phyloP scores from a whole-genome alignment of 2,888 invertebrate species.

The Blomia tropicalis region DNA sequence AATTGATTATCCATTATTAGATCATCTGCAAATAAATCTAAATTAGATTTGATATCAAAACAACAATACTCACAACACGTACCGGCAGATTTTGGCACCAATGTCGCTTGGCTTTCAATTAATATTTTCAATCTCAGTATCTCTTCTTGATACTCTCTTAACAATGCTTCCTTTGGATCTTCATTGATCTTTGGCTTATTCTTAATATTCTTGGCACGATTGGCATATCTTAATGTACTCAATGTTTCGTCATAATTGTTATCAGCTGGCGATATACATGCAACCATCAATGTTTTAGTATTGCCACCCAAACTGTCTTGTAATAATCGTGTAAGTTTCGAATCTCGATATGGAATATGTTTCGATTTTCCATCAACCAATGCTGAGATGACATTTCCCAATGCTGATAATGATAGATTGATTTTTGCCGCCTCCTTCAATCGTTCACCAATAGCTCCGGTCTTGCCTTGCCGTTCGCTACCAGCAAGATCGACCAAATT shows the following conservation, averaged over 20 bases:
- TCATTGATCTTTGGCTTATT: slow-evolving; percentile 71
- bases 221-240: slow-evolving; percentile 64
- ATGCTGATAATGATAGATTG: slow-evolving; percentile 65
- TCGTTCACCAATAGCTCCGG: slow-evolving; percentile 66
- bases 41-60: neutral
- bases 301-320: slow-evolving; percentile 71
- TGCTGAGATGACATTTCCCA: slow-evolving; percentile 77
- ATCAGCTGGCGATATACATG: slow-evolving; percentile 64
- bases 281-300: slow-evolving; percentile 73
- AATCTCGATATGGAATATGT: slow-evolving; percentile 65
- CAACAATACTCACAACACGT: neutral
- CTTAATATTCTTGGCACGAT: slow-evolving; percentile 67
- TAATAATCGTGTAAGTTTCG: slow-evolving; percentile 60
- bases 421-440: slow-evolving; percentile 77
- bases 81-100: neutral
- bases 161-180: slow-evolving; percentile 72
- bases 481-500: slow-evolving; percentile 78
- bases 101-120: neutral
- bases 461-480: slow-evolving; percentile 65
- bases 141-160: slow-evolving; percentile 68
- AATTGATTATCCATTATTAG: slow-evolving; percentile 32
- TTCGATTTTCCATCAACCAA: slow-evolving; percentile 62
- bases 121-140: slow-evolving; percentile 49
- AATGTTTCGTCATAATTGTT: slow-evolving; percentile 67
- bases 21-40: slow-evolving; percentile 40